Conservation (phyloP, 1,140 invertebrate genomes). For the Hypsibius dujardini region DNA sequence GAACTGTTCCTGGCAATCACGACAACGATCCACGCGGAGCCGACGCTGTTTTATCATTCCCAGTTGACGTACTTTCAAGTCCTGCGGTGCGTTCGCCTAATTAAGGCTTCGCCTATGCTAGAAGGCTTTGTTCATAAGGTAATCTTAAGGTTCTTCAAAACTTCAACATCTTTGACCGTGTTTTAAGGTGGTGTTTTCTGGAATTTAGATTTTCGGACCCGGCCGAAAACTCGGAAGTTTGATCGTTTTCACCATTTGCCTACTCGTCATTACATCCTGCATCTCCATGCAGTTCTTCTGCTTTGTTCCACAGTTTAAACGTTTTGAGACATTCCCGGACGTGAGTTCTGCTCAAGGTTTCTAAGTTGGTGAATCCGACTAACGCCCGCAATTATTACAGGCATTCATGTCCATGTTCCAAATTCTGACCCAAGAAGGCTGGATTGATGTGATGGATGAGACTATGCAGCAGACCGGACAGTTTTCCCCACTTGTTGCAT, state of each 20-base stretch:
- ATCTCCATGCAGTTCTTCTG: slow-evolving; percentile 99
- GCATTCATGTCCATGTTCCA: slow-evolving; percentile 99
- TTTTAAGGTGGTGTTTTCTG: neutral
- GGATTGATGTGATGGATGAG: slow-evolving; percentile 97
- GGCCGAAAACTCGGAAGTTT: slow-evolving; percentile 95
- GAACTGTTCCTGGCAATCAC: slow-evolving; percentile 80
- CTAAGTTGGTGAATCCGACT: no score
- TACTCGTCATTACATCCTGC: slow-evolving; percentile 91
- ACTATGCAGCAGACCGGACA: slow-evolving; percentile 61
- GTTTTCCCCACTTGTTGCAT: slow-evolving; percentile 65
- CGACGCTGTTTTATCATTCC: slow-evolving; percentile 64
- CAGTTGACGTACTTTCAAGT: slow-evolving; percentile 92
- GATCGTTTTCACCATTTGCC: slow-evolving; percentile 96
- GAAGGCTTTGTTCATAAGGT: slow-evolving; percentile 97
- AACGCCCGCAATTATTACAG: slow-evolving; percentile 35
- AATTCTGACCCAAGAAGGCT: slow-evolving; percentile 97
- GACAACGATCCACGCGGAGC: slow-evolving; percentile 85
- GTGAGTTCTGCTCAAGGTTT: slow-evolving; percentile 37
- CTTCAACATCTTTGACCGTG: neutral
- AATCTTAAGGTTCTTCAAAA: slow-evolving; percentile 15
- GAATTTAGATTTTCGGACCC: slow-evolving; percentile 74
- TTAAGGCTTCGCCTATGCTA: slow-evolving; percentile 93
- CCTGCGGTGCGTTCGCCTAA: slow-evolving; percentile 74
- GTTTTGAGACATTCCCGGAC: slow-evolving; percentile 95
- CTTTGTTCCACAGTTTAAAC: slow-evolving; percentile 64